phyloP scores from a whole-genome alignment of 2,113 vertebrate genomes.

The Periophthalmodon schlosseri region DNA sequence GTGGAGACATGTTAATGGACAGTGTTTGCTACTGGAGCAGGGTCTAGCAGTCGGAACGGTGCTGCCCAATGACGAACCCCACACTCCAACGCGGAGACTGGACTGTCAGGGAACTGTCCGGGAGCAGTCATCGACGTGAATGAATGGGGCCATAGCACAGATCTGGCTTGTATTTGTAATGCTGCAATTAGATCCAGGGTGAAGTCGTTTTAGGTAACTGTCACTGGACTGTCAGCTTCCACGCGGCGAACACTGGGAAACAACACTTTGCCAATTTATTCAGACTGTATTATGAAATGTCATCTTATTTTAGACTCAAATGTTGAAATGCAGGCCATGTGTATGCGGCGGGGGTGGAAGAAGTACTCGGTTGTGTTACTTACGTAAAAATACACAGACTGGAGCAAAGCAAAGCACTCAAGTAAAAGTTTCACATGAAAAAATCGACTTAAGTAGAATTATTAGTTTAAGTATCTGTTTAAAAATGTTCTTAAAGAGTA shows the following conservation, averaged over 20 bases:
- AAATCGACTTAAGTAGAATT: too few species aligned
- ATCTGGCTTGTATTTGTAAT: not conserved
- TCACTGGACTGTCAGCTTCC: not conserved
- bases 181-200: not conserved
- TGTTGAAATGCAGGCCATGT: too few species aligned
- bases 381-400: too few species aligned
- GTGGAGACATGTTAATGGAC: conserved; percentile 2
- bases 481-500: too few species aligned
- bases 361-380: too few species aligned
- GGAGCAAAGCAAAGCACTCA: too few species aligned
- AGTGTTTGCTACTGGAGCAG: conserved; percentile 10
- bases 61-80: conserved; percentile 17
- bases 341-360: too few species aligned
- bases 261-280: not conserved
- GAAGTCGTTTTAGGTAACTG: not conserved
- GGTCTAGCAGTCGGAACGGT: not conserved
- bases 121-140: conserved; percentile 16
- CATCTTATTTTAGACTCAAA: not conserved
- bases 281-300: not conserved
- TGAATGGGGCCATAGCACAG: conserved; percentile 8
- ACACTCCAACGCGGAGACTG: conserved; percentile 15
- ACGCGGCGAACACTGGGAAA: not conserved
- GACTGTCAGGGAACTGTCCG: conserved; percentile 24
- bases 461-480: too few species aligned
- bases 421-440: too few species aligned